Conservation (phyloP, 2,888 invertebrate genomes). For the Tetropium fuscum region DNA sequence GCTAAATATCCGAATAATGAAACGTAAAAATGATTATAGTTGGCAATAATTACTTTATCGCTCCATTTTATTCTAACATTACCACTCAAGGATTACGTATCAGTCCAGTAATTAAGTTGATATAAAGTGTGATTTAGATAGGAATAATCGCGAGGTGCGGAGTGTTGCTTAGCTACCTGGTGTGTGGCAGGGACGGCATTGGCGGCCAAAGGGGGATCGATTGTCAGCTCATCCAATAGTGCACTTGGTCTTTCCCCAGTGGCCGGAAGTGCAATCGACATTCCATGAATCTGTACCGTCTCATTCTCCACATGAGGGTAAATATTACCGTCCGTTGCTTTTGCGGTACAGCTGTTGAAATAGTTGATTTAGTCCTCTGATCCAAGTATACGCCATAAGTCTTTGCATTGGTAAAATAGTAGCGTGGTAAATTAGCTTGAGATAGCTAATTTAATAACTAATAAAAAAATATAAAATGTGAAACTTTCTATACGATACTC, state of each 20-base stretch:
- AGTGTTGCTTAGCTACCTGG: conserved; percentile 52
- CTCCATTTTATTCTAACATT: background rate
- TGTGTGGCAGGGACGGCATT: conserved; percentile 36
- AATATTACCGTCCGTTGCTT: no score
- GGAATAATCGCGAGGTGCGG: conserved; percentile 19
- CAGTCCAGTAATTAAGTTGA: conserved; percentile 8
- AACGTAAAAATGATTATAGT: background rate
- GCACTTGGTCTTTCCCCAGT: conserved; percentile 49
- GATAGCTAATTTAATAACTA: no score
- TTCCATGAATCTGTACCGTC: background rate
- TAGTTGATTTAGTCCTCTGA: no score
- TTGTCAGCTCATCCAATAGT: conserved; percentile 48
- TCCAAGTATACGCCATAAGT: no score
- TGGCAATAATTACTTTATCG: conserved; percentile 1
- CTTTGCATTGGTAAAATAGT: no score
- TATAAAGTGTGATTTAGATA: conserved; percentile 12
- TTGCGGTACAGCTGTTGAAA: no score
- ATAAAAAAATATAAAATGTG: no score
- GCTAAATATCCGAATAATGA: background rate
- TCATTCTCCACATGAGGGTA: background rate
- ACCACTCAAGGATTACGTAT: conserved; percentile 7
- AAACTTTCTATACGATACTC: no score
- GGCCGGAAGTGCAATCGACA: conserved; percentile 54
- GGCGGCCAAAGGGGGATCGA: conserved; percentile 42
- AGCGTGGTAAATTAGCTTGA: no score